A percentile compares a stretch with the other conserved stretches of the same genome.
phyloP scores from a whole-genome alignment of 2,113 vertebrate genomes.

The Poecilia latipinna region DNA sequence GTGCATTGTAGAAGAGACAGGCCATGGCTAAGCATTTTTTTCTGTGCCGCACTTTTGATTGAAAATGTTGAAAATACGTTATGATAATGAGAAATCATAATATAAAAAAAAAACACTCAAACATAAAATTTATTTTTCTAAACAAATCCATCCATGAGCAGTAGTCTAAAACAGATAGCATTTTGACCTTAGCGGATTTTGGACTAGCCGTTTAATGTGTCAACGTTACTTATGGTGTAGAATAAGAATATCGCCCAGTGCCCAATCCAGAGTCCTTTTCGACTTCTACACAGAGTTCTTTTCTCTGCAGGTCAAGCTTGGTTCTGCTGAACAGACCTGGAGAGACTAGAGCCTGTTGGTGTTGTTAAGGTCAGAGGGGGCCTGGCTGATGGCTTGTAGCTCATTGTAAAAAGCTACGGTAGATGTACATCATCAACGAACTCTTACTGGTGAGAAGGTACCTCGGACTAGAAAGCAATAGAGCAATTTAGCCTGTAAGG shows the following conservation, averaged over 20 bases:
- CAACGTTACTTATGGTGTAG: neutral
- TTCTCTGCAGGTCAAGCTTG: constrained; percentile 77
- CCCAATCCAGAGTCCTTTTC: constrained; percentile 22
- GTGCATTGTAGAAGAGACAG: no score
- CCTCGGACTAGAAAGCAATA: constrained; percentile 91
- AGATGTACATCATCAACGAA: constrained; percentile 94
- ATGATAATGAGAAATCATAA: no score
- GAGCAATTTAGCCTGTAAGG: constrained; percentile 93
- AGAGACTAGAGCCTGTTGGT: constrained; percentile 5
- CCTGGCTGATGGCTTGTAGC: constrained; percentile 68
- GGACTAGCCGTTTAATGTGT: neutral
- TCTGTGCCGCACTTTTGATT: no score
- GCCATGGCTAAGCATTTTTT: no score
- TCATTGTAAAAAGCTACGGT: constrained; percentile 96
- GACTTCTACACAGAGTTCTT: constrained; percentile 80
- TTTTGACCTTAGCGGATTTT: neutral
- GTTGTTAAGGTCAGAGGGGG: neutral
- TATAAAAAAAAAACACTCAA: no score
- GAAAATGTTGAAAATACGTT: no score
- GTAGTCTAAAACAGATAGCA: neutral
- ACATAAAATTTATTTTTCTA: neutral
- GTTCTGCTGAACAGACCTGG: constrained; percentile 56
- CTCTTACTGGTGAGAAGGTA: constrained; percentile 89
- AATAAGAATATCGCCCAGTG: constrained; percentile 47
- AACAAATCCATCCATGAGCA: neutral